Percentiles rank a stretch among this genome's conserved stretches.
phyloP scores from a whole-genome alignment of 1,140 invertebrate species.

The Drosophila truncata region DNA sequence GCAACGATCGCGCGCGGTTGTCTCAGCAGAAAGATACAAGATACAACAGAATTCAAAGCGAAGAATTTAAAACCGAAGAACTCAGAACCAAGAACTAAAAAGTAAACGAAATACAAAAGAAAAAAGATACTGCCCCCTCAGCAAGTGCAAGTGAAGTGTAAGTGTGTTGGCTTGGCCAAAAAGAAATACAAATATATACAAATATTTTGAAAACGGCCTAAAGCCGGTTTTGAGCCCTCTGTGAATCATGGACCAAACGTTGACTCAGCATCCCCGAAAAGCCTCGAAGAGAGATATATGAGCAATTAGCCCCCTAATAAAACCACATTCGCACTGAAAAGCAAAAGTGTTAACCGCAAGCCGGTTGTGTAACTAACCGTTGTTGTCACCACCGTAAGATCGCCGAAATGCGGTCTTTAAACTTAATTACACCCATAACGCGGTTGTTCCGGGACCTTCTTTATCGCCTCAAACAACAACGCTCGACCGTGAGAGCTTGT shows the following conservation, averaged over 20 bases:
- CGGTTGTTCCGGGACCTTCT: conserved; percentile 24
- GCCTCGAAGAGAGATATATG: conserved; percentile 14
- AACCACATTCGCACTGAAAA: conserved; percentile 34
- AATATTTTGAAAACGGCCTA: conserved; percentile 8
- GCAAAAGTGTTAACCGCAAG: conserved; percentile 62
- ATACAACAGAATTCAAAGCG: conserved; percentile 21
- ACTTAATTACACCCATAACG: conserved; percentile 36
- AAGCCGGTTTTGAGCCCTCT: conserved; percentile 45
- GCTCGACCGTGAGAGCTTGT: neutral
- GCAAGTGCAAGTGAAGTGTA: conserved; percentile 48
- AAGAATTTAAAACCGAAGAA: conserved; percentile 9
- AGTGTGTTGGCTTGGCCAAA: conserved; percentile 41
- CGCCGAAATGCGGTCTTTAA: conserved; percentile 53
- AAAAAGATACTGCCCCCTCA: conserved; percentile 1
- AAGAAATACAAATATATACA: neutral
- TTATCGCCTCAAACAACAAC: conserved; percentile 21
- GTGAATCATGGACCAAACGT: conserved; percentile 53
- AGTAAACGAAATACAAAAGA: conserved; percentile 5
- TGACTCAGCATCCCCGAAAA: conserved; percentile 47
- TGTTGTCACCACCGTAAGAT: conserved; percentile 41
- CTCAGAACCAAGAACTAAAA: conserved; percentile 9
- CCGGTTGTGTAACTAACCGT: conserved; percentile 37
- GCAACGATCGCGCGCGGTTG: conserved; percentile 74
- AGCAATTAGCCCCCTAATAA: conserved; percentile 37
- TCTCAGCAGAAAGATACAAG: conserved; percentile 29